Percentiles rank a stretch among this genome's conserved stretches.
phyloP scores from a whole-genome alignment of 2,888 invertebrate species.

The Acronicta alni region DNA sequence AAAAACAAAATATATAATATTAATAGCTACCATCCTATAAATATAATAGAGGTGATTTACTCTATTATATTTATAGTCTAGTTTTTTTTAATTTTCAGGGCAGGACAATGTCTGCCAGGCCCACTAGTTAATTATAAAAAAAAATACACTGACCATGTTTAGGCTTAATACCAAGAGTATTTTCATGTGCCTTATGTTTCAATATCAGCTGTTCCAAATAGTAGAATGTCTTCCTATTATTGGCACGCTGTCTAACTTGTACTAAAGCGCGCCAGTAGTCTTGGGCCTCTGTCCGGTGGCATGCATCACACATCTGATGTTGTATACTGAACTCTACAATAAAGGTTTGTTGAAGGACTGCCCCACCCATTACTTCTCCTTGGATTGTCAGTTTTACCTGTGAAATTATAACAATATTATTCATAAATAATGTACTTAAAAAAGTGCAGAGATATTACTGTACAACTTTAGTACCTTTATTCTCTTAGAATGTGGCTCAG shows the following conservation, averaged over 20 bases:
- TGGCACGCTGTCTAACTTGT: slow-evolving; percentile 95
- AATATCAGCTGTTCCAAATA: slow-evolving; percentile 99
- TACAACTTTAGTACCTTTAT: slow-evolving; percentile 92
- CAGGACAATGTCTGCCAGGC: too few relatives aligned
- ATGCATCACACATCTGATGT: slow-evolving; percentile 99
- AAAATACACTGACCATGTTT: slow-evolving; percentile 90
- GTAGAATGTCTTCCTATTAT: slow-evolving; percentile 99
- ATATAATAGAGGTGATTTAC: too few relatives aligned
- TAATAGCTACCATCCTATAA: too few relatives aligned
- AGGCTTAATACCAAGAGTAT: slow-evolving; percentile 96
- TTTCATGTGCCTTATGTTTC: slow-evolving; percentile 97
- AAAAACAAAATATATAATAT: too few relatives aligned
- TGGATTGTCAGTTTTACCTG: slow-evolving; percentile 97
- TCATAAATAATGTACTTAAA: too few relatives aligned
- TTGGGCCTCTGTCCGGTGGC: slow-evolving; percentile 98
- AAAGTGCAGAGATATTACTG: too few relatives aligned
- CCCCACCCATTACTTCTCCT: slow-evolving; percentile 97
- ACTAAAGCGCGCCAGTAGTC: slow-evolving; percentile 98
- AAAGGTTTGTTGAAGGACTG: slow-evolving; percentile 98
- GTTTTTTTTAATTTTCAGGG: too few relatives aligned
- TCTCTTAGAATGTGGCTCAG: slow-evolving; percentile 99
- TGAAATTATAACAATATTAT: slow-evolving; percentile 21
- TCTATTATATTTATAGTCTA: too few relatives aligned
- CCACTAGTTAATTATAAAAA: too few relatives aligned
- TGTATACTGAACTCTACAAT: slow-evolving; percentile 97